Evolutionary conservation across 2,113 vertebrate genomes (phyloP).

Genomic region (Saimiri boliviensis): DNA sequence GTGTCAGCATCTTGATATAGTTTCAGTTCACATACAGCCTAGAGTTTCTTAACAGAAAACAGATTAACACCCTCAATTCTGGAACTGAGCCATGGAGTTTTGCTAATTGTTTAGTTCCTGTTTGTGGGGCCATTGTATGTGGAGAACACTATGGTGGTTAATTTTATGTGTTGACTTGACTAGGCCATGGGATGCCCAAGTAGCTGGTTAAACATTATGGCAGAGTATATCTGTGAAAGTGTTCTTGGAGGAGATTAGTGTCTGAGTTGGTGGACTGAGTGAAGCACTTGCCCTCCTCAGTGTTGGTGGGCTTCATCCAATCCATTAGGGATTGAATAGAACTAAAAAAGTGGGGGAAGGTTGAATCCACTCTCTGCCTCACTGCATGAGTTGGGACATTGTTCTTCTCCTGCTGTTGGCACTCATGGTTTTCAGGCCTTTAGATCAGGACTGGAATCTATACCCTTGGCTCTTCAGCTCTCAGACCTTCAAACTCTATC

Average conservation of each 20-base stretch:
- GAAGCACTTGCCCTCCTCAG: neutral
- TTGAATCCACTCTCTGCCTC: neutral
- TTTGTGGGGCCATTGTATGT: neutral
- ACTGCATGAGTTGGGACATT: neutral
- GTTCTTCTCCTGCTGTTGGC: neutral
- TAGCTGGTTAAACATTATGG: neutral
- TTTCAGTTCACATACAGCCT: neutral
- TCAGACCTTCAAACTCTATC: neutral
- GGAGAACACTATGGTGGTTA: neutral
- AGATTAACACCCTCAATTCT: neutral
- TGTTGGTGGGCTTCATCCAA: neutral
- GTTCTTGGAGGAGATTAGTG: neutral
- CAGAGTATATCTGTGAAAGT: neutral
- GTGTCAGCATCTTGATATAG: neutral
- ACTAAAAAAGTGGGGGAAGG: neutral
- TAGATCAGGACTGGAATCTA: neutral
- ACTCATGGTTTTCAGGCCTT: neutral
- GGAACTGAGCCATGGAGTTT: neutral
- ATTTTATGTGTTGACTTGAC: neutral
- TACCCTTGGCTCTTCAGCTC: neutral
- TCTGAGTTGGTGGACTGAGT: neutral
- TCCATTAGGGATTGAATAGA: neutral
- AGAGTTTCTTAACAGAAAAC: constrained; percentile 24
- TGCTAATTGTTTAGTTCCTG: neutral
- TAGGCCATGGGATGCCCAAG: neutral